phyloP scores from a whole-genome alignment of 2,797 vertebrate species.

The Delichon dasypus region DNA sequence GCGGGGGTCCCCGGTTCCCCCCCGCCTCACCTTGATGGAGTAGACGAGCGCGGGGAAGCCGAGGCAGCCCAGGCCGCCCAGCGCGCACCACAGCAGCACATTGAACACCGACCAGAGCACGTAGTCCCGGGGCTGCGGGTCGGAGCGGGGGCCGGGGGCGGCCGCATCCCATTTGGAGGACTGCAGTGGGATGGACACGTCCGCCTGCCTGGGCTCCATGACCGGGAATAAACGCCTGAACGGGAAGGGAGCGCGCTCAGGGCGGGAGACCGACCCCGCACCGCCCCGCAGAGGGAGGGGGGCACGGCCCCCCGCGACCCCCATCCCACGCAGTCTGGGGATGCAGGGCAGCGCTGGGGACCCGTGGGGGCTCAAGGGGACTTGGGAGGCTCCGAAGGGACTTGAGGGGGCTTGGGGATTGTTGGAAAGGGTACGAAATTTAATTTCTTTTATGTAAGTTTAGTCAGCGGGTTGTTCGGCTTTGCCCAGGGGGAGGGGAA shows the following conservation, averaged over 20 bases:
- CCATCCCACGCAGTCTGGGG: too few relatives aligned
- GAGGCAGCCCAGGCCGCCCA: background rate
- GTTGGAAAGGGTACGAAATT: too few relatives aligned
- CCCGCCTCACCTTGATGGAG: constrained; percentile 68
- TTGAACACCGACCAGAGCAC: constrained; percentile 64
- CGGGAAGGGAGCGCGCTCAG: fast-evolving
- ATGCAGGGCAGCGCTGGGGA: too few relatives aligned
- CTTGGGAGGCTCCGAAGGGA: too few relatives aligned
- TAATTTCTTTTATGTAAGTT: too few relatives aligned
- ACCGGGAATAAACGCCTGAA: background rate
- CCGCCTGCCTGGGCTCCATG: background rate
- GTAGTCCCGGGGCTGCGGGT: constrained; percentile 2
- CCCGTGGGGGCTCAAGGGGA: too few relatives aligned
- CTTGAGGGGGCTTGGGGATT: too few relatives aligned
- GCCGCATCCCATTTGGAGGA: background rate
- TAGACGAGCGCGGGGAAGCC: constrained; percentile 37
- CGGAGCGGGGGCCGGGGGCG: background rate
- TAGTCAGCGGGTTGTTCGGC: too few relatives aligned
- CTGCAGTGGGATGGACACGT: background rate
- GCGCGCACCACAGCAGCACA: background rate
- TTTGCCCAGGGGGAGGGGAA: too few relatives aligned
- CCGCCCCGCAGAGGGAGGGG: background rate
- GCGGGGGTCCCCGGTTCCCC: background rate
- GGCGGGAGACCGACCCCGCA: background rate
- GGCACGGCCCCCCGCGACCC: too few relatives aligned